phyloP scores from a whole-genome alignment of 1,140 invertebrate species.

The Apis cerana region DNA sequence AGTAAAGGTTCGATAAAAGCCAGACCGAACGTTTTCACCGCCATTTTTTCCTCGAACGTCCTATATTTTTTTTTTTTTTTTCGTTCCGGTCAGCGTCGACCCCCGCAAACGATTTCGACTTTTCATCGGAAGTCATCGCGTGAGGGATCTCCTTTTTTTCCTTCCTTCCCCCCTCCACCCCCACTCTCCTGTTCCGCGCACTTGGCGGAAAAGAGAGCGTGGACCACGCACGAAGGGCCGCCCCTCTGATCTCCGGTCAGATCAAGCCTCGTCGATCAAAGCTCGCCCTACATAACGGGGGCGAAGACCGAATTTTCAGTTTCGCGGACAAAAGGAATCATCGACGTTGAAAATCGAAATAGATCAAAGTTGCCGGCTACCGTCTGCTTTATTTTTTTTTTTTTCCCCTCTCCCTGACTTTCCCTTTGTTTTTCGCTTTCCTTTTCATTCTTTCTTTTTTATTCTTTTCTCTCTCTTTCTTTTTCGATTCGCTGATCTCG shows the following conservation, averaged over 20 bases:
- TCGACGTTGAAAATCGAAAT: conserved; percentile 42
- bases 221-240: conserved; percentile 7
- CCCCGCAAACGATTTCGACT: conserved; percentile 1
- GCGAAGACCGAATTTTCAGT: conserved; percentile 36
- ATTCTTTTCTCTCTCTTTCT: too few species aligned
- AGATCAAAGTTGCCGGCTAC: conserved; percentile 24
- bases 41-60: neutral
- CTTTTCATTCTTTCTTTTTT: neutral
- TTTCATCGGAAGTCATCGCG: conserved; percentile 46
- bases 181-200: neutral
- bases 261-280: conserved; percentile 48
- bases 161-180: too few species aligned
- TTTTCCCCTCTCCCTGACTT: neutral
- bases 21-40: neutral
- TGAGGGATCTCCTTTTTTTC: conserved; percentile 10
- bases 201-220: neutral
- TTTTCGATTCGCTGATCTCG: neutral
- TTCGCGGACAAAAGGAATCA: conserved; percentile 33
- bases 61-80: too few species aligned
- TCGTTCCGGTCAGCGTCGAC: conserved; percentile 13
- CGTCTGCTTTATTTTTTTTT: neutral
- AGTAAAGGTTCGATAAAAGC: too few species aligned
- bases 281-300: conserved; percentile 38
- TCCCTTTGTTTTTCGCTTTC: neutral
- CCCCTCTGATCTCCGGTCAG: conserved; percentile 38